Evolutionary conservation across 2,113 vertebrate species (phyloP).

Genomic region (Rhea pennata): DNA sequence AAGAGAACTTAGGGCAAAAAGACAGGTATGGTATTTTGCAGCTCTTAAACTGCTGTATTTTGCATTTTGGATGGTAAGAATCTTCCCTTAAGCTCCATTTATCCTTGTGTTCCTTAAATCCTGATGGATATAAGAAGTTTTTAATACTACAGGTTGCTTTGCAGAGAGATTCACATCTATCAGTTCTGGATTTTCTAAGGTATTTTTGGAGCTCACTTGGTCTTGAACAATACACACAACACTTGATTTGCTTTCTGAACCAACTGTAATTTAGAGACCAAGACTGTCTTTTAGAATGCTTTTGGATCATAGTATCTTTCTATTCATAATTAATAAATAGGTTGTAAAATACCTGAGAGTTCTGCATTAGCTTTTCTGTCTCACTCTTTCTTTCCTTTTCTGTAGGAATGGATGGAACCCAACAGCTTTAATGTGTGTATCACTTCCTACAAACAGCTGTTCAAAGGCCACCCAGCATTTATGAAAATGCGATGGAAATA

Average conservation of each 20-base stretch:
- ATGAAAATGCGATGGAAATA: conserved; percentile 87
- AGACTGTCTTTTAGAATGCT: background rate
- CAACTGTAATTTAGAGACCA: background rate
- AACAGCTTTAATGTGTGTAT: conserved; percentile 92
- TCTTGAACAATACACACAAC: background rate
- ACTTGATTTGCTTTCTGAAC: background rate
- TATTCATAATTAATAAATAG: background rate
- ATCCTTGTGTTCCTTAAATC: background rate
- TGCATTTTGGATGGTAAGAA: background rate
- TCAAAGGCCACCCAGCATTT: conserved; percentile 88
- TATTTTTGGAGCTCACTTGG: background rate
- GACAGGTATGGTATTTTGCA: conserved; percentile 79
- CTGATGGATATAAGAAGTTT: background rate
- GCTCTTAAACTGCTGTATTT: background rate
- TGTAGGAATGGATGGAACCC: conserved; percentile 85
- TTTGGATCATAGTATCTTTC: background rate
- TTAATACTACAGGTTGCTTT: background rate
- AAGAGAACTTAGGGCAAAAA: conserved; percentile 84
- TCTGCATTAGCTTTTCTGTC: background rate
- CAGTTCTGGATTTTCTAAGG: background rate
- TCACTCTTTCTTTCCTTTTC: background rate
- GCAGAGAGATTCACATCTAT: background rate
- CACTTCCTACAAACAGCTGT: conserved; percentile 91
- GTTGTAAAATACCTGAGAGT: background rate
- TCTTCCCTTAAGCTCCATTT: background rate